Evolutionary conservation across 2,888 invertebrate species (phyloP).

Genomic region (Dolomedes plantarius): DNA sequence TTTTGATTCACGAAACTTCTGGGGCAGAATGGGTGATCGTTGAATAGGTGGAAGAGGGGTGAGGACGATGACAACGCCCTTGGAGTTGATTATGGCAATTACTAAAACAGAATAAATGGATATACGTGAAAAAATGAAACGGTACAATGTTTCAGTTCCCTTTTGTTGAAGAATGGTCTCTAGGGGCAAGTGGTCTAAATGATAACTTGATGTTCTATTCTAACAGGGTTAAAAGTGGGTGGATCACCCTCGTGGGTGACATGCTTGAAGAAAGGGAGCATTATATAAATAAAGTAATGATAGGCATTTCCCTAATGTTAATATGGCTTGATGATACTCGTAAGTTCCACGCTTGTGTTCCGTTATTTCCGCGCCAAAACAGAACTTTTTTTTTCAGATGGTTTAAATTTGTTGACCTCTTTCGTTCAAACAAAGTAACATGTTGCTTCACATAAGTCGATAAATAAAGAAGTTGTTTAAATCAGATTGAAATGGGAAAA

Average conservation of each 20-base stretch:
- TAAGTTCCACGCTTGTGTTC: background rate
- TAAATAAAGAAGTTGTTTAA: too few species aligned
- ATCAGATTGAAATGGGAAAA: too few species aligned
- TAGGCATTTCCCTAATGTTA: background rate
- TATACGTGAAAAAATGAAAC: constrained; percentile 11
- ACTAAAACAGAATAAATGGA: constrained; percentile 35
- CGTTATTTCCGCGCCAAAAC: too few species aligned
- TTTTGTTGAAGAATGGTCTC: background rate
- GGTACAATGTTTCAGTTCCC: background rate
- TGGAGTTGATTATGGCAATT: constrained; percentile 58
- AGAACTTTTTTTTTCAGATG: too few species aligned
- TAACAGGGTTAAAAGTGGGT: background rate
- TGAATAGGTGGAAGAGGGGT: constrained; percentile 1
- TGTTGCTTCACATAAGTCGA: too few species aligned
- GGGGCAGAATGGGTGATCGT: constrained; percentile 32
- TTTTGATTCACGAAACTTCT: constrained; percentile 57
- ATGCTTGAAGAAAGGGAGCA: background rate
- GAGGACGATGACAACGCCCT: constrained; percentile 40
- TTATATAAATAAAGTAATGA: background rate
- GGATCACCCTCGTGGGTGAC: background rate
- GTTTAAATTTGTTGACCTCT: too few species aligned
- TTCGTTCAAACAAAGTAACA: too few species aligned
- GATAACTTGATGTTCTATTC: background rate
- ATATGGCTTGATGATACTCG: background rate
- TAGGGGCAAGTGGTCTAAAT: background rate